Conservation (phyloP, 2,888 invertebrate species). For the Cataglyphis livida region DNA sequence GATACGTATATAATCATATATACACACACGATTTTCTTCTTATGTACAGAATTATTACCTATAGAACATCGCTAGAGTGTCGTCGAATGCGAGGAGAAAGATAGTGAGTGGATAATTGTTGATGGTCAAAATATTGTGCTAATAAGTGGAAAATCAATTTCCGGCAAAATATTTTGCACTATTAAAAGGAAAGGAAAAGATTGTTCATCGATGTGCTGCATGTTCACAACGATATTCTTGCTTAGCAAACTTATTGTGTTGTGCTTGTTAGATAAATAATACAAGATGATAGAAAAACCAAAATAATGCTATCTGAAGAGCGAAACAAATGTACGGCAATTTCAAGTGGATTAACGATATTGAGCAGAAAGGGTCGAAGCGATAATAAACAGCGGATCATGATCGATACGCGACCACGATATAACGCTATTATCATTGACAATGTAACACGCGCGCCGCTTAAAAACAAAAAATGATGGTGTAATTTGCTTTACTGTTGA, state of each 20-base stretch:
- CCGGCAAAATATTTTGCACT: neutral
- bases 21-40: conserved; percentile 72
- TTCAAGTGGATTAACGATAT: neutral
- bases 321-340: neutral
- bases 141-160: neutral
- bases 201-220: neutral
- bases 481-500: conserved; percentile 61
- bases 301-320: neutral
- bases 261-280: conserved; percentile 58
- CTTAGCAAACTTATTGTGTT: neutral
- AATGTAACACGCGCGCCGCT: conserved; percentile 59
- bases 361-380: neutral
- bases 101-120: neutral
- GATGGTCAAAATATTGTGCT: neutral
- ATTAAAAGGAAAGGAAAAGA: neutral
- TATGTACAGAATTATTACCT: conserved; percentile 75
- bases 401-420: conserved; percentile 22
- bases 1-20: conserved; percentile 74
- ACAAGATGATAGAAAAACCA: conserved; percentile 64
- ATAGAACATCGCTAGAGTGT: conserved; percentile 57
- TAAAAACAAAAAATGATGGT: conserved; percentile 51
- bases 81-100: conserved; percentile 36
- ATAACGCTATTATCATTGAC: conserved; percentile 62
- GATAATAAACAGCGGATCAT: conserved; percentile 29
- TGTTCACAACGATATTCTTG: neutral